Evolutionary conservation across 2,113 vertebrate species (phyloP).

Genomic region (Pungitius pungitius): DNA sequence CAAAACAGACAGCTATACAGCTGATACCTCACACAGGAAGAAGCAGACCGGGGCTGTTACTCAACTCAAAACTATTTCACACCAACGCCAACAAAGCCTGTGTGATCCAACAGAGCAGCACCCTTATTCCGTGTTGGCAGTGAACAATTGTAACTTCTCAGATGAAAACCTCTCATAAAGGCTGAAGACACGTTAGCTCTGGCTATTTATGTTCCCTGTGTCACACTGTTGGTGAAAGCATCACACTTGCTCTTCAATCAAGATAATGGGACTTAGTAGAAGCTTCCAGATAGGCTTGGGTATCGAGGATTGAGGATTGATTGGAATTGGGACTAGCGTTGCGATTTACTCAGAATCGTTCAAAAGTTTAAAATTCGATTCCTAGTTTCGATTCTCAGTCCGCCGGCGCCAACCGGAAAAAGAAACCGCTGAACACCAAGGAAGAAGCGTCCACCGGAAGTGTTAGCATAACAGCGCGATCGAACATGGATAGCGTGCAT

Average conservation of each 20-base stretch:
- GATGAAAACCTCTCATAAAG: not conserved
- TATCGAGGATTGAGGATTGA: no score
- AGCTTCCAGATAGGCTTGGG: no score
- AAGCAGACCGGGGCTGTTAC: conserved; percentile 18
- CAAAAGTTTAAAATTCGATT: no score
- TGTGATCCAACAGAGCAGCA: conserved; percentile 42
- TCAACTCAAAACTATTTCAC: conserved; percentile 41
- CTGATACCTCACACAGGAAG: not conserved
- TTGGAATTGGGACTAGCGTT: no score
- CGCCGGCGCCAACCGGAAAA: no score
- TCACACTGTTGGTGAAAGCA: not conserved
- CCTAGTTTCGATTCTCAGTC: no score
- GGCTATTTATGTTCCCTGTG: not conserved
- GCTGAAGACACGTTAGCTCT: not conserved
- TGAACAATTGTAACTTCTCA: conserved; percentile 21
- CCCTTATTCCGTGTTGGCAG: conserved; percentile 26
- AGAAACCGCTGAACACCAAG: no score
- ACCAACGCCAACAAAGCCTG: conserved; percentile 38
- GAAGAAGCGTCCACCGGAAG: no score
- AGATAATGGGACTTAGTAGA: not conserved
- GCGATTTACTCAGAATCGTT: no score
- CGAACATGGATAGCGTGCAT: no score
- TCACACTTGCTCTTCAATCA: not conserved
- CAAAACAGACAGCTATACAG: conserved; percentile 1
- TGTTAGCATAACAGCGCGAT: no score